These are phyloP conservation scores for Stichodactyla helianthus DNA, from an alignment of 64 coral and sea anemone genomes.

Conservation along the genomic window DNA sequence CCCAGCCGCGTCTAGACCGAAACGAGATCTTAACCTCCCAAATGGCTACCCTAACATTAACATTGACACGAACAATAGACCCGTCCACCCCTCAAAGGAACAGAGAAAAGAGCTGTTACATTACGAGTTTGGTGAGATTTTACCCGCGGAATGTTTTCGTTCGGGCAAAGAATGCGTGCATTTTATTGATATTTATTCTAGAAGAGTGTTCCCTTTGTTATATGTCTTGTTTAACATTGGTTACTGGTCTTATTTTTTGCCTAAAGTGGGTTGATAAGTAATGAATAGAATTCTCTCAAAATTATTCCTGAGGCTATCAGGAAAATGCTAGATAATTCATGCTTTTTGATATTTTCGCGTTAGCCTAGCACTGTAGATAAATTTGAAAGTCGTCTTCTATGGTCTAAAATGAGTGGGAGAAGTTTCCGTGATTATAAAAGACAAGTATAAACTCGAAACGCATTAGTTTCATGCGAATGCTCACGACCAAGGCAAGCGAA, in stretches of 20 bases:
- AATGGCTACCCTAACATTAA: background rate
- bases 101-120: background rate
- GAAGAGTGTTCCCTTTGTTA: constrained; percentile 71
- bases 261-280: constrained; percentile 3
- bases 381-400: too few species aligned
- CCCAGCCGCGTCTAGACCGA: background rate
- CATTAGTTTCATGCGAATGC: too few species aligned
- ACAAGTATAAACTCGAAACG: too few species aligned
- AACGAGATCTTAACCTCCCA: background rate
- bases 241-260: constrained; percentile 85
- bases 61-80: background rate
- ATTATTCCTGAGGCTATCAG: background rate
- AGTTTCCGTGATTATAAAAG: too few species aligned
- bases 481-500: too few species aligned
- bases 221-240: constrained; percentile 73
- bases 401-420: too few species aligned
- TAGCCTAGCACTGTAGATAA: too few species aligned
- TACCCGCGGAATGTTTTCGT: constrained; percentile 20
- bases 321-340: background rate
- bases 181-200: constrained; percentile 68
- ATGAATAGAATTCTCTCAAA: background rate
- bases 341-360: too few species aligned
- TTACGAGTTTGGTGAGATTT: constrained; percentile 15
- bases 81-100: background rate
- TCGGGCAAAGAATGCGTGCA: constrained; percentile 43